Evolutionary conservation across 2,113 vertebrate genomes (phyloP), one percentile per base, ranked within the genome.

Genomic region (Taurulus bubalis): DNA sequence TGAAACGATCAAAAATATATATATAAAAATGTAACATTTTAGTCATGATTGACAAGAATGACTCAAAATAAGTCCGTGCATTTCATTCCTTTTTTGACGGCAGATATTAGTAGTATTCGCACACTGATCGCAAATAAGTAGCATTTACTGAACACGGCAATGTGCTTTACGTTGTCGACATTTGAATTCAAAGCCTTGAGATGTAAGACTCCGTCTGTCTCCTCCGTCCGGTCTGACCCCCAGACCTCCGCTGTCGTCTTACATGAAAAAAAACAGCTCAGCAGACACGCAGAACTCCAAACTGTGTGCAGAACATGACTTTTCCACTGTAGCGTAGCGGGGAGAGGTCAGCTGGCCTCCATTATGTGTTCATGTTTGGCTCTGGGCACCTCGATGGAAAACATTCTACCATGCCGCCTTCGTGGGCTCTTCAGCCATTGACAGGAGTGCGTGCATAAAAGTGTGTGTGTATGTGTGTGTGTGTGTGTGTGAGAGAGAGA

Each of bases 351-450:
- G 24, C 56, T 69, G 81, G 69, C 84, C 87, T 73, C 66, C 71
- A 77, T 75, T 71, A 71, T 64, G 26, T 60, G 86, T 80, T 78
- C 75, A 79, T 84, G 75, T 67, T 81, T 68, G 32, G 34, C 65
- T 77, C 9, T 2, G 64, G 64, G 67, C 75, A 60, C 70, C 5
- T 45, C 16, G 0, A 14, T 70, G 56, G 53, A 80, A 77, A 75
- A 79, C 76, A 59, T 69, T 85, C 36, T 12, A 32, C 8, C 51
- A 63, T 22, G 3, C 30, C 58, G 73, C 42, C 63, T 68, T 32
- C 18, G 30, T 11, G 2, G 42, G 30, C 45, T 62, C 45, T 62
- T n/a, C n/a, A n/a, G n/a, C n/a, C n/a, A n/a, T n/a, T 24, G 59
- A 64, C 32, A 36, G 56, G 16, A 22, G 16, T 38, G 34, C 32